Evolutionary conservation across 2,888 invertebrate genomes (phyloP).

Genomic region (Drosophila vallismaia): DNA sequence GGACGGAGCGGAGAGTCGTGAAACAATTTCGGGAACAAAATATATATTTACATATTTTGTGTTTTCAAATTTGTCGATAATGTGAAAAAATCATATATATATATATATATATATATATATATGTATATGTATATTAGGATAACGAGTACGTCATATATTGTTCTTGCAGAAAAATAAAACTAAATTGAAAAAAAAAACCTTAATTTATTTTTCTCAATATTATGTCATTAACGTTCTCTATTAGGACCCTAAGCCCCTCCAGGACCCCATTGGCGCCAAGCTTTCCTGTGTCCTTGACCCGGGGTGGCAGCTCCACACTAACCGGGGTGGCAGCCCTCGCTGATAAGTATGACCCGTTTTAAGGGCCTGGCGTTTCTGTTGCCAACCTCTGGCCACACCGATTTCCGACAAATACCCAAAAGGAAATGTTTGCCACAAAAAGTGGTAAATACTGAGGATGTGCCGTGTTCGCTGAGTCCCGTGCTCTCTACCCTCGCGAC

Average conservation of each 20-base stretch:
- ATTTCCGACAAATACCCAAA: slow-evolving; percentile 5
- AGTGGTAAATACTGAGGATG: slow-evolving; percentile 32
- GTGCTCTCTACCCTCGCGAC: slow-evolving; percentile 18
- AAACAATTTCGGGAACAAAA: slow-evolving; percentile 81
- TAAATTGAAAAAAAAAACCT: slow-evolving; percentile 14
- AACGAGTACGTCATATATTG: slow-evolving; percentile 60
- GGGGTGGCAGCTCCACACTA: not conserved
- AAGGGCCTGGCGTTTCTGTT: not conserved
- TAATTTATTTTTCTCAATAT: not conserved
- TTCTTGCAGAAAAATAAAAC: slow-evolving; percentile 67
- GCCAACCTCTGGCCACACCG: not conserved
- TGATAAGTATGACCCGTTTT: not conserved
- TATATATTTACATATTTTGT: slow-evolving; percentile 71
- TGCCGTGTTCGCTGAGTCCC: slow-evolving; percentile 28
- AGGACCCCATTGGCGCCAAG: not conserved
- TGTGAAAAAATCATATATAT: slow-evolving; percentile 49
- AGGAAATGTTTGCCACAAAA: slow-evolving; percentile 18
- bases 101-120: slow-evolving; percentile 30
- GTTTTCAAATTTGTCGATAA: slow-evolving; percentile 68
- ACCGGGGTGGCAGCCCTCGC: not conserved
- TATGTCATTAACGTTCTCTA: not conserved
- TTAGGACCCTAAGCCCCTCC: not conserved
- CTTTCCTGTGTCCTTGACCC: not conserved
- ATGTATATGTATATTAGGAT: slow-evolving; percentile 24
- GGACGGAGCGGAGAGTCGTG: slow-evolving; percentile 28